Conservation (phyloP, 1,140 invertebrate species). For the Drosophila gunungcola region DNA sequence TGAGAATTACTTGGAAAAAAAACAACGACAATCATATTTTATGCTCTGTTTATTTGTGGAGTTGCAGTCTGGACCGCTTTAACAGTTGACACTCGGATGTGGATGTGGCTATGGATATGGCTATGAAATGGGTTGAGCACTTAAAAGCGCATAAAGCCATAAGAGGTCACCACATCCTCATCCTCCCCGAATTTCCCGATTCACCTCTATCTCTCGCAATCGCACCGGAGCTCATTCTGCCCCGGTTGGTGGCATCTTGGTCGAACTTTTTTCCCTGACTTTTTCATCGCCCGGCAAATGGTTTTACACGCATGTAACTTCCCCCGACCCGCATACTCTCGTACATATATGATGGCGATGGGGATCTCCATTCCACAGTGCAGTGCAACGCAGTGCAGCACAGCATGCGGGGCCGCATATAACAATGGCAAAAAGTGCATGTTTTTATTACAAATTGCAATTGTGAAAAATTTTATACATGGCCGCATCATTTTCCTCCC, state of each 20-base stretch:
- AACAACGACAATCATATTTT: slow-evolving; percentile 69
- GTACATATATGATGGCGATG: slow-evolving; percentile 23
- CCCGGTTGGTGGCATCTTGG: slow-evolving; percentile 45
- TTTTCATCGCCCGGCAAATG: slow-evolving; percentile 47
- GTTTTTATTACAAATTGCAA: slow-evolving; percentile 84
- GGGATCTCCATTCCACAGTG: slow-evolving; percentile 5
- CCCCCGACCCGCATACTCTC: slow-evolving; percentile 2
- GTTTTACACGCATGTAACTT: slow-evolving; percentile 56
- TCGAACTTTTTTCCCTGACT: slow-evolving; percentile 21
- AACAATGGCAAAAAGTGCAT: slow-evolving; percentile 80
- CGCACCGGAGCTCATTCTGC: slow-evolving; percentile 25
- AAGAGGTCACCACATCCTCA: slow-evolving; percentile 28
- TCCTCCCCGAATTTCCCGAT: slow-evolving; percentile 1
- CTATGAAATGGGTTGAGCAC: slow-evolving; percentile 67
- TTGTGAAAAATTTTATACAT: slow-evolving; percentile 83
- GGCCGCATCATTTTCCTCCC: slow-evolving; percentile 57
- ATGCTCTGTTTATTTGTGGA: slow-evolving; percentile 73
- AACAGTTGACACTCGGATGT: slow-evolving; percentile 66
- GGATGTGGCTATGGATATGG: slow-evolving; percentile 53
- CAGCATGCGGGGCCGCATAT: slow-evolving; percentile 54
- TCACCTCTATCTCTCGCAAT: slow-evolving; percentile 8
- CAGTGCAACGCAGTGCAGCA: slow-evolving; percentile 9
- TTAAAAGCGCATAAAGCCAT: slow-evolving; percentile 76
- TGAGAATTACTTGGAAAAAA: slow-evolving; percentile 26
- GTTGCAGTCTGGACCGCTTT: slow-evolving; percentile 48